Evolutionary conservation across 2,888 invertebrate genomes (phyloP).

Genomic region (Lomographa bimaculata): DNA sequence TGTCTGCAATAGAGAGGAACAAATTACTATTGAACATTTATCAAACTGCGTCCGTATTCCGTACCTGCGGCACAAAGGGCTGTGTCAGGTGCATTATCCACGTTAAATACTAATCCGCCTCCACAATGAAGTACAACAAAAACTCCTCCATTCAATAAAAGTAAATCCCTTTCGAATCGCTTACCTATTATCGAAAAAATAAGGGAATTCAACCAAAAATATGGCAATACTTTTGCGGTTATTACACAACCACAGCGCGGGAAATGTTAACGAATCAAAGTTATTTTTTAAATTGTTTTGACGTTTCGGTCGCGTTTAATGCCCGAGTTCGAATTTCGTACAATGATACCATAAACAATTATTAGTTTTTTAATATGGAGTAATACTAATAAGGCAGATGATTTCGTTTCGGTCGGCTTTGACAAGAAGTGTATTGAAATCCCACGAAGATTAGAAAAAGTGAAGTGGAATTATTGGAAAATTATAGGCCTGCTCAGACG

Average conservation of each 20-base stretch:
- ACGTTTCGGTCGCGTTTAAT: conserved; percentile 63
- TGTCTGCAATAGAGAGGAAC: conserved; percentile 42
- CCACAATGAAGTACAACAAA: conserved; percentile 63
- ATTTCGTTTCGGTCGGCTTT: conserved; percentile 62
- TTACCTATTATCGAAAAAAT: conserved; percentile 47
- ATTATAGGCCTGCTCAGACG: conserved; percentile 63
- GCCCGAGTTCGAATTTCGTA: conserved; percentile 46
- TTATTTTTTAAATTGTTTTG: conserved; percentile 67
- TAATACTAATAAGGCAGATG: conserved; percentile 52
- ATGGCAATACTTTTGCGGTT: conserved; percentile 65
- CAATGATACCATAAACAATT: conserved; percentile 74
- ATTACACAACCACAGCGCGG: conserved; percentile 56
- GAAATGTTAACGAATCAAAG: conserved; percentile 46
- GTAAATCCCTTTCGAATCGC: conserved; percentile 68
- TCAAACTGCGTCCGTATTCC: conserved; percentile 50
- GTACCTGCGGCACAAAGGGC: conserved; percentile 65
- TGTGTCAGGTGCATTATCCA: conserved; percentile 78
- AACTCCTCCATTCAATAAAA: conserved; percentile 63
- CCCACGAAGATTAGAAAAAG: conserved; percentile 73
- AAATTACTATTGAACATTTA: conserved; percentile 39
- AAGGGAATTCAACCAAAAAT: conserved; percentile 54
- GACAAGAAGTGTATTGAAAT: conserved; percentile 74
- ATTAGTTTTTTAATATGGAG: conserved; percentile 45
- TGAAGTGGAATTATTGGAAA: conserved; percentile 76
- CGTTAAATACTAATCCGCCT: conserved; percentile 61